Evolutionary conservation across 1,140 invertebrate species (phyloP), one percentile per base, ranked within the genome.

Genomic region (Zaprionus africanus): DNA sequence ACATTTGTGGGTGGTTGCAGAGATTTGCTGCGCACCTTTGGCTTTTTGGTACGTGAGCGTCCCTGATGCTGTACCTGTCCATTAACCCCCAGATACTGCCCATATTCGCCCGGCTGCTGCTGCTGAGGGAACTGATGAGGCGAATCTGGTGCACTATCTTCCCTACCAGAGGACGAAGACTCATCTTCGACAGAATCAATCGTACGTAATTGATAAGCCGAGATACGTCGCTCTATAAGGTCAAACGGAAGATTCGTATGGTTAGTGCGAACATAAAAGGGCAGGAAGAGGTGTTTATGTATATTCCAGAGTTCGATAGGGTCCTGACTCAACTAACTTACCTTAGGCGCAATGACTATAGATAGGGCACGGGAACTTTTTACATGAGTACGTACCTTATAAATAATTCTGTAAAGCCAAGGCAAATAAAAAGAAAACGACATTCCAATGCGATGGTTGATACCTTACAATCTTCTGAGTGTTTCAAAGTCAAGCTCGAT

Each of bases 181-280:
- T 92, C 91, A 90, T 91, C 91, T 78, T 92, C 91, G 73, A 77
- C 90, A 68, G 91, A 92, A 84, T 92, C 91, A 80, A 92, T 92
- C 58, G 90, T 81, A 43, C 84, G 78, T 69, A 92, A 88, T 84
- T 92, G 91, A 87, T 73, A 92, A 67, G 91, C 91, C 82, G 91
- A 92, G 82, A 92, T 92, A 61, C 91, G 91, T 78, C 91, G 91
- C 69, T 92, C 91, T 92, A 79, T 46, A 78, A 79, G 31, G 24
- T 60, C 24, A 51, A 87, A 57, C 11, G 60, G 31, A 38, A 82
- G n/a, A 43, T 51, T 34, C 36, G 19, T 7, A 36, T 12, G 28
- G 64, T 85, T 73, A 78, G 28, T 81, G 31, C 31, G 31, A 34
- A 34, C 31, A 59, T 4, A 49, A 26, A 53, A 49, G 31, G 13